Conservation (phyloP, 2,113 vertebrate species). For the Gadus chalcogrammus region DNA sequence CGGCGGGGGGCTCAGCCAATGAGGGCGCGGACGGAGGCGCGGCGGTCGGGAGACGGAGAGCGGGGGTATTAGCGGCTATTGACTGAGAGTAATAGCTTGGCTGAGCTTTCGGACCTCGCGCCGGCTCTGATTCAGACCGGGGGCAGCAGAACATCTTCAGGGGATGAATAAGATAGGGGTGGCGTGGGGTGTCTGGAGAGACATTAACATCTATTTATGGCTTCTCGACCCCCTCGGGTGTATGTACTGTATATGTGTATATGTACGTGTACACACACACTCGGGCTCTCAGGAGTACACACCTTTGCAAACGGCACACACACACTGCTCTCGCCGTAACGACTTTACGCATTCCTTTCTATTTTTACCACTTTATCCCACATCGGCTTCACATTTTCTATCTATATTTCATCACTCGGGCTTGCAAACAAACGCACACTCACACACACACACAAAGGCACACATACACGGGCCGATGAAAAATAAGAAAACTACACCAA, state of each 20-base stretch:
- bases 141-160: conserved; percentile 50
- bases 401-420: conserved; percentile 2
- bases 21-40: conserved; percentile 26
- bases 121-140: conserved; percentile 57
- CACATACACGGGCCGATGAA: too few relatives aligned
- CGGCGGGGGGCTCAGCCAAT: conserved; percentile 19
- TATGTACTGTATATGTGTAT: too few relatives aligned
- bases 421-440: neutral
- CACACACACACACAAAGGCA: conserved; percentile 28
- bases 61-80: conserved; percentile 67
- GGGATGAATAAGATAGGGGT: conserved; percentile 50
- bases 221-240: too few relatives aligned
- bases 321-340: too few relatives aligned
- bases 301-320: too few relatives aligned
- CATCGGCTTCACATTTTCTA: neutral
- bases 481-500: too few relatives aligned
- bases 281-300: too few relatives aligned
- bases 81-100: conserved; percentile 65
- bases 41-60: conserved; percentile 50
- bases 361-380: too few relatives aligned
- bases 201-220: conserved; percentile 36
- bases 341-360: too few relatives aligned
- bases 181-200: conserved; percentile 3
- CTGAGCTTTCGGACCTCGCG: conserved; percentile 47
- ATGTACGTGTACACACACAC: too few relatives aligned